Conservation (phyloP, 2,888 invertebrate species). For the Orthosia cruda region DNA sequence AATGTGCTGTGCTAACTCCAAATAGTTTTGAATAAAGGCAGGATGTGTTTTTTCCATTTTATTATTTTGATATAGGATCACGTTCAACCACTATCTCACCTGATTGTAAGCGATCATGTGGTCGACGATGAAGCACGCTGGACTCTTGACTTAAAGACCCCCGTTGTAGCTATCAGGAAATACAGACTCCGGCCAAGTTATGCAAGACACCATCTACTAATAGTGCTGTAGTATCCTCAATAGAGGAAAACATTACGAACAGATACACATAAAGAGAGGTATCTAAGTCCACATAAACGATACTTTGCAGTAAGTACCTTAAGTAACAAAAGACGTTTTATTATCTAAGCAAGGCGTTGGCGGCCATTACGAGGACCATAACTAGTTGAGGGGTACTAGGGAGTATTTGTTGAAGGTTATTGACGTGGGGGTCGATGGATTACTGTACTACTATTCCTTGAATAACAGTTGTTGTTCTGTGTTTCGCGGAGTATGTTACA, state of each 20-base stretch:
- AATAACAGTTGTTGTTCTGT: slow-evolving; percentile 27
- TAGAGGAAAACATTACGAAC: slow-evolving; percentile 25
- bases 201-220: neutral
- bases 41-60: too few species aligned
- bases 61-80: too few species aligned
- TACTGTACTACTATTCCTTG: slow-evolving; percentile 20
- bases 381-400: slow-evolving; percentile 67
- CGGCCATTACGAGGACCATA: slow-evolving; percentile 75
- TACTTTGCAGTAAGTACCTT: slow-evolving; percentile 42
- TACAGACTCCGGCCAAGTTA: too few species aligned
- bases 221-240: neutral
- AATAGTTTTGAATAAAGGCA: neutral
- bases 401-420: slow-evolving; percentile 61
- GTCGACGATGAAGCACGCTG: too few species aligned
- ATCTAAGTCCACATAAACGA: slow-evolving; percentile 32
- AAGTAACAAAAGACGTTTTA: slow-evolving; percentile 74
- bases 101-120: too few species aligned
- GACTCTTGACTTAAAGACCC: too few species aligned
- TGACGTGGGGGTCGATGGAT: slow-evolving; percentile 59
- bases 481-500: neutral
- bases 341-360: slow-evolving; percentile 77
- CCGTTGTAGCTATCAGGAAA: too few species aligned
- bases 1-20: too few species aligned
- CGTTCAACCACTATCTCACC: too few species aligned
- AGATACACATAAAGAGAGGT: slow-evolving; percentile 22